These are phyloP conservation scores for Coturnix japonica DNA, from an alignment of 2,113 vertebrate species.

Conservation along the genomic window DNA sequence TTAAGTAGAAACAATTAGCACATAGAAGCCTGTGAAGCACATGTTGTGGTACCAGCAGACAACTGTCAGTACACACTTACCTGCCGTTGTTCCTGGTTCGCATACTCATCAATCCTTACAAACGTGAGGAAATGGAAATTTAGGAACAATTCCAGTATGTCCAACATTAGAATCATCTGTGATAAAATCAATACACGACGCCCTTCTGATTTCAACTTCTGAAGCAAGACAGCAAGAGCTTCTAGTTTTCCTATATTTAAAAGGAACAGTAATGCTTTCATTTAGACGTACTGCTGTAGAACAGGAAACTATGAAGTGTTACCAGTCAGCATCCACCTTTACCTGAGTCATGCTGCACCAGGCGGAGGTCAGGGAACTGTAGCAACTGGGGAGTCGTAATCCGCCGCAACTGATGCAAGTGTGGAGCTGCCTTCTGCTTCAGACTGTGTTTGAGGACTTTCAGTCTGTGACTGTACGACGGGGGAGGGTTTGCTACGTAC, in stretches of 20 bases:
- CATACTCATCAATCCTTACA: conserved; percentile 92
- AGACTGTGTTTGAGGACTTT: conserved; percentile 79
- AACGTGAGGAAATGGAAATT: conserved; percentile 90
- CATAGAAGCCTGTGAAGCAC: neutral
- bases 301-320: neutral
- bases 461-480: conserved; percentile 82
- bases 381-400: conserved; percentile 75
- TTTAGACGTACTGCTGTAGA: neutral
- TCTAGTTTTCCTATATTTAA: conserved; percentile 89
- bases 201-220: conserved; percentile 89
- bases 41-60: neutral
- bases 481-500: conserved; percentile 84
- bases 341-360: conserved; percentile 97
- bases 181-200: conserved; percentile 93
- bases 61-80: conserved; percentile 61
- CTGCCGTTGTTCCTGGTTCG: conserved; percentile 88
- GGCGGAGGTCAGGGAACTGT: conserved; percentile 86
- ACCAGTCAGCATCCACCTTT: neutral
- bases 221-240: conserved; percentile 91
- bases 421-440: conserved; percentile 76
- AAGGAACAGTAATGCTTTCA: neutral
- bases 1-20: rapidly evolving
- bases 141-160: conserved; percentile 90
- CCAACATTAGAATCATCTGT: conserved; percentile 93
- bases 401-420: conserved; percentile 77